Base-by-base conservation (phyloP, 2,888 invertebrate genomes). In the Prosapia bicincta region DNA sequence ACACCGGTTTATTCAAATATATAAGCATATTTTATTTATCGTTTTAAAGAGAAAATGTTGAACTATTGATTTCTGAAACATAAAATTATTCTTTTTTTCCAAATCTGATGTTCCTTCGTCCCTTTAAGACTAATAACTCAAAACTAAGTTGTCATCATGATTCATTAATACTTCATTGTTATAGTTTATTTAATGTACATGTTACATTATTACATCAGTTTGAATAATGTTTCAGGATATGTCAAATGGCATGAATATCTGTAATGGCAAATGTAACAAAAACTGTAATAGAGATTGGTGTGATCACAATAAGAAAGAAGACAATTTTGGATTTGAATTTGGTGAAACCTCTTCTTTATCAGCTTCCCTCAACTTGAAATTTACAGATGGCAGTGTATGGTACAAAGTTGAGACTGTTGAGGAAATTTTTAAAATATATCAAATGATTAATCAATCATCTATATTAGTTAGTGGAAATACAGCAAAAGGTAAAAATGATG, bases 391-490 rank as follows among this genome's bases (percentile, higher is more conserved):
- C 0, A 82, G 82, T 0, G 82, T 83, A 25, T 92, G 92, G 88
- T 87, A 88, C 81, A 90, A 89, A 82, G 88, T 90, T 0, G 86
- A 84, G 70, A 86, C 85, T 0, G 72, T 91, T 0, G 83, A 86
- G 13, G 88, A 89, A 79, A 84, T 92, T 15, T 89, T 91, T 80
- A 83, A 87, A 82, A 83, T 90, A 0, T 84, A 93, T 66, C 79
- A 83, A 13, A 84, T 83, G 69, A 85, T 88, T 79, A 85, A 86
- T 0, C 79, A 84, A 26, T 66, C 85, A 7, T 92, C 90, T 80
- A 86, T 88, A 79, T 83, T 93, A 0, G 88, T 93, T 2, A 90
- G 90, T 24, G 93, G 93, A 28, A 93, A 93, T 82, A 93, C 93
- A 1, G 92, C 91, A 3, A 1, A 54, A 20, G 54, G 54, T 54